These are phyloP conservation scores for Marasmarcha lunaedactyla DNA, from an alignment of 2,888 invertebrate genomes.

Conservation along the genomic window DNA sequence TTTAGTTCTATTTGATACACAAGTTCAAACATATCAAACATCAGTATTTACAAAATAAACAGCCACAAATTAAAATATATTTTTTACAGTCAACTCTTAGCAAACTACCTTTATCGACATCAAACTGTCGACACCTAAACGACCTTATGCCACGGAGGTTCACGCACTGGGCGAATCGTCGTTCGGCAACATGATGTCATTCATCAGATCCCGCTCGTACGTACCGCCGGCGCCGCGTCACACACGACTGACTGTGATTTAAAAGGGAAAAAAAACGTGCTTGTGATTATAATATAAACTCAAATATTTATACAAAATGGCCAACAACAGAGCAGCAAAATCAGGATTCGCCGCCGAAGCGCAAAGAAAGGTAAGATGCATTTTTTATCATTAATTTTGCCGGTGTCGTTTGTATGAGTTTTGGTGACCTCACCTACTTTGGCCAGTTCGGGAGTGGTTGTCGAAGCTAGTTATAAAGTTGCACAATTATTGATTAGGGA, in stretches of 20 bases:
- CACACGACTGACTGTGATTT: neutral
- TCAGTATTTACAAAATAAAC: too few species aligned
- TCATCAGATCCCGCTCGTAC: conserved; percentile 61
- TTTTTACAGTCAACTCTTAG: too few species aligned
- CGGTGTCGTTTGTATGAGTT: conserved; percentile 21
- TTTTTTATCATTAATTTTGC: conserved; percentile 15
- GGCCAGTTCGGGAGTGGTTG: conserved; percentile 17
- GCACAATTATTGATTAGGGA: conserved; percentile 50
- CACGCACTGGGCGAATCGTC: conserved; percentile 25
- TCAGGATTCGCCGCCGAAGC: conserved; percentile 97
- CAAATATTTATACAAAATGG: conserved; percentile 70
- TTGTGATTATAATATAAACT: conserved; percentile 48
- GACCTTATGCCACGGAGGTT: conserved; percentile 3
- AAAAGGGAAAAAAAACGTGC: conserved; percentile 28
- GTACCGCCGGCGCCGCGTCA: conserved; percentile 26
- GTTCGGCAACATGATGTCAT: conserved; percentile 57
- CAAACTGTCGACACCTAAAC: too few species aligned
- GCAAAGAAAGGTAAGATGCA: conserved; percentile 86
- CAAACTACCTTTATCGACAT: too few species aligned
- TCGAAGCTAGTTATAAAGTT: neutral
- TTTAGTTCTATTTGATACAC: too few species aligned
- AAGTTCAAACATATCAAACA: too few species aligned
- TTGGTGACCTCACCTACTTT: conserved; percentile 12
- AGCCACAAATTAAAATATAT: too few species aligned
- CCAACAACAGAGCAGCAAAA: conserved; percentile 86